Conservation (phyloP, 1,140 invertebrate species). For the Solen grandis region DNA sequence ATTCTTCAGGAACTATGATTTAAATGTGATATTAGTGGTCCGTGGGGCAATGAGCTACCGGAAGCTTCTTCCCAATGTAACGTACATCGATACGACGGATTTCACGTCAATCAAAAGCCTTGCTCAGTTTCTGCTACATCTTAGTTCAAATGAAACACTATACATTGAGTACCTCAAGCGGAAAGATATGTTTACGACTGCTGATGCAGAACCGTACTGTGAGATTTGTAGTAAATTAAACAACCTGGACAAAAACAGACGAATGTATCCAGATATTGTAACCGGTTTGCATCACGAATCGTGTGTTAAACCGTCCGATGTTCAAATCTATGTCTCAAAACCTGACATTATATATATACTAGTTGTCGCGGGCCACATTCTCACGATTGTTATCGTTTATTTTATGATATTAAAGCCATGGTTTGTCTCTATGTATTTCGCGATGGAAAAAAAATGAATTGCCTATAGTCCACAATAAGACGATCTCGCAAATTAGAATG, state of each 20-base stretch:
- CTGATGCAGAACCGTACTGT: not conserved
- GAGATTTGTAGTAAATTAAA: slow-evolving; percentile 17
- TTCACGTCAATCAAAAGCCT: slow-evolving; percentile 11
- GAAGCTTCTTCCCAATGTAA: not conserved
- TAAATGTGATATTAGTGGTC: slow-evolving; percentile 18
- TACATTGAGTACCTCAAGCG: slow-evolving; percentile 1
- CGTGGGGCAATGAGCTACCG: slow-evolving; percentile 25
- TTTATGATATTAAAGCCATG: no score
- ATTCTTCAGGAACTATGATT: slow-evolving; percentile 85
- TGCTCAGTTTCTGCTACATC: not conserved
- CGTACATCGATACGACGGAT: slow-evolving; percentile 5
- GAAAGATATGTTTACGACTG: slow-evolving; percentile 8
- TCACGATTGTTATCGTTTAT: no score
- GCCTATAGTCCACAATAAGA: no score
- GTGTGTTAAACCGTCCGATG: slow-evolving; percentile 1
- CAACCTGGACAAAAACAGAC: slow-evolving; percentile 1
- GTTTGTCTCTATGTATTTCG: no score
- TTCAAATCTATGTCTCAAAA: no score
- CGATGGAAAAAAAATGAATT: no score
- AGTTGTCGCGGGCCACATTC: no score
- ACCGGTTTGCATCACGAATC: not conserved
- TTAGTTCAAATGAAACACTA: not conserved
- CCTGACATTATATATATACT: no score
- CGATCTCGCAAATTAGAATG: no score
- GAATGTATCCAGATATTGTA: slow-evolving; percentile 8